Conservation (phyloP, 2,888 invertebrate species). For the Phyllotreta striolata region DNA sequence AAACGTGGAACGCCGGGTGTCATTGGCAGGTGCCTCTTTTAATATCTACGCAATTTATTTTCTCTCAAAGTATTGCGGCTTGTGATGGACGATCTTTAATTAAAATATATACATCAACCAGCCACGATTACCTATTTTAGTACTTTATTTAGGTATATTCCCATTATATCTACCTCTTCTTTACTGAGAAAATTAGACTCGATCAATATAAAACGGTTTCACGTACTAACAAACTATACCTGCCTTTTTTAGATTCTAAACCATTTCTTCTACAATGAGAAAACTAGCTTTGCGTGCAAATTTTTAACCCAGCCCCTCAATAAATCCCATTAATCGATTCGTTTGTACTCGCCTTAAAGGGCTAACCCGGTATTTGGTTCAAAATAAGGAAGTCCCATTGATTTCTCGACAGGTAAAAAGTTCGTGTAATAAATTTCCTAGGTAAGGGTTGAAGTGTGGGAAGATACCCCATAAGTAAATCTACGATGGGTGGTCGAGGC, state of each 20-base stretch:
- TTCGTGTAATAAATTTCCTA: constrained; percentile 28
- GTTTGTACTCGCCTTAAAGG: constrained; percentile 28
- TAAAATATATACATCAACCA: background rate
- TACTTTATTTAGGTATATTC: constrained; percentile 7
- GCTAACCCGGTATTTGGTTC: constrained; percentile 29
- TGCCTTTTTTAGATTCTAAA: constrained; percentile 2
- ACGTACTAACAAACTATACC: background rate
- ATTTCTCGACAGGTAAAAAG: constrained; percentile 36
- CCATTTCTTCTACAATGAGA: constrained; percentile 21
- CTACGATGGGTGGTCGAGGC: constrained; percentile 16
- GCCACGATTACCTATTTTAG: too few species aligned
- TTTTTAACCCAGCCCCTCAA: constrained; percentile 35
- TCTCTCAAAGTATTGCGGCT: background rate
- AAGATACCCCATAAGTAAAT: constrained; percentile 22
- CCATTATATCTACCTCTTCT: background rate
- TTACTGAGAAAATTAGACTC: background rate
- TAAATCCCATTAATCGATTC: constrained; percentile 40
- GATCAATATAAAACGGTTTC: too few species aligned
- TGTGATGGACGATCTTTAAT: constrained; percentile 14
- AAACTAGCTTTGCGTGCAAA: constrained; percentile 38
- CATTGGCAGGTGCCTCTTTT: constrained; percentile 24
- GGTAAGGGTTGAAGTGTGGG: constrained; percentile 31
- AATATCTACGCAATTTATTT: constrained; percentile 7
- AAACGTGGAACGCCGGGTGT: constrained; percentile 27
- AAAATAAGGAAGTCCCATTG: constrained; percentile 29